Evolutionary conservation across 1,140 invertebrate genomes (phyloP).

Genomic region (Catajapyx aquilonaris): DNA sequence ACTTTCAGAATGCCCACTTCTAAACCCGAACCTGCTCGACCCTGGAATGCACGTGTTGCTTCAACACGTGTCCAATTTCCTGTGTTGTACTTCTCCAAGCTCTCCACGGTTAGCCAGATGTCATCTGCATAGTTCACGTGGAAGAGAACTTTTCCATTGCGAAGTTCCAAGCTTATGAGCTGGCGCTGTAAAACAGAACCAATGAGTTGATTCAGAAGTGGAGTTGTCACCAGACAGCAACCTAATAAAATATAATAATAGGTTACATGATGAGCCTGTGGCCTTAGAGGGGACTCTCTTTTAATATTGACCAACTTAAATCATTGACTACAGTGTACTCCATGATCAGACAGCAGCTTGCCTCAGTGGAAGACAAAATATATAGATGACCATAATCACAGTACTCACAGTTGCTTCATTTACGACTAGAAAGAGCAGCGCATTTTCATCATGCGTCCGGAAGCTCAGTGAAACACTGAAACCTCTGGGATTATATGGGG

Average conservation of each 20-base stretch:
- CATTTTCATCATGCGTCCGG: slow-evolving; percentile 68
- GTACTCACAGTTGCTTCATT: slow-evolving; percentile 41
- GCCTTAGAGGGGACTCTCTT: too few relatives aligned
- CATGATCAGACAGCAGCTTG: too few relatives aligned
- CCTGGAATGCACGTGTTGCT: too few relatives aligned
- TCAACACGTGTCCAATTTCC: slow-evolving; percentile 58
- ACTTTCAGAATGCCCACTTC: slow-evolving; percentile 13
- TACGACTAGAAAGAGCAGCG: slow-evolving; percentile 59
- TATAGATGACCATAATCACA: too few relatives aligned
- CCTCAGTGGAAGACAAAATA: too few relatives aligned
- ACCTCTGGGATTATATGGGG: slow-evolving; percentile 40
- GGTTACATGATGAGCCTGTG: too few relatives aligned
- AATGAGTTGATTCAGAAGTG: too few relatives aligned
- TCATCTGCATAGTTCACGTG: slow-evolving; percentile 44
- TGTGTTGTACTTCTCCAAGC: slow-evolving; percentile 51
- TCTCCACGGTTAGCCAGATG: slow-evolving; percentile 38
- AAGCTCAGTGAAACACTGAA: slow-evolving; percentile 63
- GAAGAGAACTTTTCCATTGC: slow-evolving; percentile 52
- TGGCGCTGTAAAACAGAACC: slow-evolving; percentile 34
- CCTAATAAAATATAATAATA: too few relatives aligned
- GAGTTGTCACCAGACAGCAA: too few relatives aligned
- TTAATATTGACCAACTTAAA: too few relatives aligned
- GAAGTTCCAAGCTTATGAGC: slow-evolving; percentile 50
- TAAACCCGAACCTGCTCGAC: too few relatives aligned
- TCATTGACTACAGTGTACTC: too few relatives aligned